phyloP scores from a whole-genome alignment of 2,888 invertebrate genomes.

The Diogma glabrata region DNA sequence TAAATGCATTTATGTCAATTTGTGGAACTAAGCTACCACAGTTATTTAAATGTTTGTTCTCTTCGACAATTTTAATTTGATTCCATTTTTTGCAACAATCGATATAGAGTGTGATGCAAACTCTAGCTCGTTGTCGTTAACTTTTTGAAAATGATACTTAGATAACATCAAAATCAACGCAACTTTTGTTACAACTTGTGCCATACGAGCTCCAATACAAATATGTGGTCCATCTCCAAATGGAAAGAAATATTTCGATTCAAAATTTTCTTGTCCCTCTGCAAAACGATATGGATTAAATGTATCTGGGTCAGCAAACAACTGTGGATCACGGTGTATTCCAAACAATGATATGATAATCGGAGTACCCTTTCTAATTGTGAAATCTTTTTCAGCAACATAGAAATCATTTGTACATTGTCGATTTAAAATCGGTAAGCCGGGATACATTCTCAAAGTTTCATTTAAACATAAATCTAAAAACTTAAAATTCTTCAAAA shows the following conservation, averaged over 20 bases:
- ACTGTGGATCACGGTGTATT: constrained; percentile 34
- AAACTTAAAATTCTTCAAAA: constrained; percentile 35
- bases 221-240: constrained; percentile 14
- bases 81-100: no score
- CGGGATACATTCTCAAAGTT: constrained; percentile 37
- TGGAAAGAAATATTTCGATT: constrained; percentile 28
- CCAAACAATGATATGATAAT: constrained; percentile 33
- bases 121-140: no score
- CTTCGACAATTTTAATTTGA: no score
- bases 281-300: constrained; percentile 38
- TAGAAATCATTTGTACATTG: constrained; percentile 31
- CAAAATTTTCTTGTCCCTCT: constrained; percentile 24
- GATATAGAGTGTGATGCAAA: no score
- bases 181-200: background rate
- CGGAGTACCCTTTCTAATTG: constrained; percentile 31
- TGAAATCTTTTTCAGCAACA: constrained; percentile 28
- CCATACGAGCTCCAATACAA: constrained; percentile 12
- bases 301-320: constrained; percentile 34
- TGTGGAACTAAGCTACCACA: no score
- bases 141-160: no score
- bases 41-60: no score
- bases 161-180: background rate
- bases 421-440: constrained; percentile 33
- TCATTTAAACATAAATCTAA: constrained; percentile 34
- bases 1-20: no score